Conservation (phyloP, 2,888 invertebrate species). For the Athalia circularis region DNA sequence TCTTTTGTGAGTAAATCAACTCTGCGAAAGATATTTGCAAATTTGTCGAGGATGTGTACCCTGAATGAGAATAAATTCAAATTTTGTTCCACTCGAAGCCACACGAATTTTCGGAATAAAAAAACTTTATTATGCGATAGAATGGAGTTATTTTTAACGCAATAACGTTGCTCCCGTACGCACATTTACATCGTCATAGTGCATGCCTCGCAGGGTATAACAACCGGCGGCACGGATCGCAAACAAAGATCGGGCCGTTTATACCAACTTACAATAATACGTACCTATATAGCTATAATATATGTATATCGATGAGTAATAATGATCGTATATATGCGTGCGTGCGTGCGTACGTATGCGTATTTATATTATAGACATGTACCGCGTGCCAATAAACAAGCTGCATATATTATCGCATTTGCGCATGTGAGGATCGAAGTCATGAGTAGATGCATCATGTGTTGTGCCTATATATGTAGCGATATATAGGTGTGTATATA, state of each 20-base stretch:
- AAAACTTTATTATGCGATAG: conserved; percentile 3
- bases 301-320: neutral
- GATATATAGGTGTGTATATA: neutral
- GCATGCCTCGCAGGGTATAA: neutral
- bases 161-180: neutral
- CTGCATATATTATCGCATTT: conserved; percentile 51
- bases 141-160: conserved; percentile 29
- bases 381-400: conserved; percentile 54
- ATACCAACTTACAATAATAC: neutral
- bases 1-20: no score
- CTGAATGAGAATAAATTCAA: no score
- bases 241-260: neutral
- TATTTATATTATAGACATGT: neutral
- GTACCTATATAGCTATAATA: neutral
- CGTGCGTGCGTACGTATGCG: neutral
- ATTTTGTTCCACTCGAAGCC: no score
- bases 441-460: no score
- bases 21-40: no score
- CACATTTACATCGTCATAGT: neutral
- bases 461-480: no score
- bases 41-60: no score
- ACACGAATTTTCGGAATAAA: neutral
- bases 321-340: neutral
- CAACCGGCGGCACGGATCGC: neutral
- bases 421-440: neutral